Evolutionary conservation across 2,113 vertebrate species (phyloP), one percentile per base, ranked within the genome.

Genomic region (Pomatorhinus ruficollis): DNA sequence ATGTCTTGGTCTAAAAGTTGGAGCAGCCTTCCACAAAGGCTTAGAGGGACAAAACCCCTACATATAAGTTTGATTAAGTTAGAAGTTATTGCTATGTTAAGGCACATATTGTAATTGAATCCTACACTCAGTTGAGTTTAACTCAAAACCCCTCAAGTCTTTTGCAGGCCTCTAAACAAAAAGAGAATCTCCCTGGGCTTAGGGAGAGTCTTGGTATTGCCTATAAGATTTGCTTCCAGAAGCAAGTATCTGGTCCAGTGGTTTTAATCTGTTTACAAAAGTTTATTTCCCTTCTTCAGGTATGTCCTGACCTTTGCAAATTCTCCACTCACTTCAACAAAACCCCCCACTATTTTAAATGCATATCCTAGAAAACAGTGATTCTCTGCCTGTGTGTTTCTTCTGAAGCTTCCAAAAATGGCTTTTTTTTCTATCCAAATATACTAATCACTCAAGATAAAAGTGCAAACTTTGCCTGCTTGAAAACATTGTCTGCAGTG

Each of bases 41-140:
- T 68, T 60, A 52, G 2, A 69, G n/a, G 22, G n/a, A 53, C 15
- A 57, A 86, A 70, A 15, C 0, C 0, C 18, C 7, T 8, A 18
- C 4, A 18, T 18, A 15, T 1, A 72, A 53, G 12, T 37, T 65
- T 25, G 13, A 61, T 83, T 65, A 86, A 90, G 35, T 12, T 54
- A 65, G 12, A 71, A 56, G 72, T 50, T 25, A 50, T 17, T 24
- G 5, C 14, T 54, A 69, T 4, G 10, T 42, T 64, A 71, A 71
- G 44, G 27, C 8, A 39, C 6, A 18, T n/a, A 35, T 30, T 71
- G 1, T 70, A 68, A 88, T 27, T 68, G 21, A 59, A 72, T 60
- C 49, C 12, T 68, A 9, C 5, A 50, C 6, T 71, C 21, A 53
- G 11, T 12, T 2, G 19, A 39, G 11, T 57, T 42, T 50, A 81